phyloP scores from a whole-genome alignment of 2,797 vertebrate genomes.

The Jordanella pulchra region DNA sequence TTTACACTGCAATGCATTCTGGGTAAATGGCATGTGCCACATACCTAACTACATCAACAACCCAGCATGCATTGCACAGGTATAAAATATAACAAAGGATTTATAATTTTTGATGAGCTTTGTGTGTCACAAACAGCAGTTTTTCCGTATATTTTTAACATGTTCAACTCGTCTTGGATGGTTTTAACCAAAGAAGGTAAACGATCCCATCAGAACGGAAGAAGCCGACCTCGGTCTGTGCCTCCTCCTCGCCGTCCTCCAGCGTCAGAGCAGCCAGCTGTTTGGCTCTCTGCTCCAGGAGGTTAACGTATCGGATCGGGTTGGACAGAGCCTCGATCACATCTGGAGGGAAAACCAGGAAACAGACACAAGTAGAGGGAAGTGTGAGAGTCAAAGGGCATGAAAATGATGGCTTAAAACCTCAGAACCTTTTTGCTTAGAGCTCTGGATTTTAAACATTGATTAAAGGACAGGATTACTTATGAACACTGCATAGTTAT shows the following conservation, averaged over 20 bases:
- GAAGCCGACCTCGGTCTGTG: conserved; percentile 85
- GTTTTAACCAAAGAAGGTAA: too few relatives aligned
- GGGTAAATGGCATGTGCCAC: too few relatives aligned
- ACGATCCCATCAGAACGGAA: not conserved
- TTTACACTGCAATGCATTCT: too few relatives aligned
- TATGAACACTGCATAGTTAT: not conserved
- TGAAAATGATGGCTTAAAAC: not conserved
- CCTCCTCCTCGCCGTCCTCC: conserved; percentile 91
- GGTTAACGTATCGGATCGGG: conserved; percentile 95
- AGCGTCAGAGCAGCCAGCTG: conserved; percentile 93
- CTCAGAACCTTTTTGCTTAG: not conserved
- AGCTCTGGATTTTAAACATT: not conserved
- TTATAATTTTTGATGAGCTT: too few relatives aligned
- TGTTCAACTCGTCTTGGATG: too few relatives aligned
- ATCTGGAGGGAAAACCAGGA: conserved; percentile 75
- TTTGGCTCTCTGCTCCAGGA: conserved; percentile 97
- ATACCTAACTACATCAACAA: too few relatives aligned
- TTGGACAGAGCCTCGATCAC: conserved; percentile 98
- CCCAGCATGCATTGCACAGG: too few relatives aligned
- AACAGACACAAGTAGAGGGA: not conserved
- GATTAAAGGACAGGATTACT: not conserved
- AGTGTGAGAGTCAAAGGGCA: not conserved
- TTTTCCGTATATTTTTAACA: too few relatives aligned
- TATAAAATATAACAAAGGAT: too few relatives aligned
- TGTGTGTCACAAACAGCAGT: too few relatives aligned